phyloP scores from a whole-genome alignment of 2,797 vertebrate genomes.

The Tachyglossus aculeatus region DNA sequence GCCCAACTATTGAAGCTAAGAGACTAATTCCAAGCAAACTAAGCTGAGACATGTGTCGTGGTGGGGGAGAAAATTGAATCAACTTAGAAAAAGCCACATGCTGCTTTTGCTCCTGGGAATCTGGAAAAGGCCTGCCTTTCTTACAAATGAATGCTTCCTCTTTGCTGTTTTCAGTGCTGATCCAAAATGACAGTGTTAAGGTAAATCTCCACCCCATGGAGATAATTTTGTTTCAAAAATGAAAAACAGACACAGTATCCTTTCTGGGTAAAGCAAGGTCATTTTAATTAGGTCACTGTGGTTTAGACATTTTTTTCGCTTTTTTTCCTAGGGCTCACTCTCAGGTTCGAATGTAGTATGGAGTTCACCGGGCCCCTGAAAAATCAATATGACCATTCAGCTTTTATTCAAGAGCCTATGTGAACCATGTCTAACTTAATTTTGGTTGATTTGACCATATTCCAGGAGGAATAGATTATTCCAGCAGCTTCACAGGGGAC shows the following conservation, averaged over 20 bases:
- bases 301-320: too few relatives aligned
- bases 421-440: conserved; percentile 16
- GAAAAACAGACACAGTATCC: background rate
- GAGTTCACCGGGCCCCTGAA: conserved; percentile 22
- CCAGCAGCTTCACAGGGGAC: background rate
- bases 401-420: conserved; percentile 44
- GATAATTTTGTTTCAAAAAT: conserved; percentile 9
- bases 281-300: background rate
- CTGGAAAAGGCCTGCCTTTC: background rate
- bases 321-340: too few relatives aligned
- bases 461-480: conserved; percentile 32
- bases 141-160: background rate
- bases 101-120: conserved; percentile 11
- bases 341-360: conserved; percentile 23
- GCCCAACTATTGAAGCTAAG: conserved; percentile 1
- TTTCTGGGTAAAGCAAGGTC: background rate
- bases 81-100: conserved; percentile 20
- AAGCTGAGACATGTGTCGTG: background rate
- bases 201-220: background rate
- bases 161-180: background rate
- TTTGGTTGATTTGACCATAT: conserved; percentile 23
- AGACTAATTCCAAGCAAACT: conserved; percentile 31
- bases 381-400: background rate
- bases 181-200: conserved; percentile 18
- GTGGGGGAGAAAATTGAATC: conserved; percentile 1